Evolutionary conservation across 2,797 vertebrate genomes (phyloP), one percentile per base, ranked within the genome.

Genomic region (Sebastes oblongus): DNA sequence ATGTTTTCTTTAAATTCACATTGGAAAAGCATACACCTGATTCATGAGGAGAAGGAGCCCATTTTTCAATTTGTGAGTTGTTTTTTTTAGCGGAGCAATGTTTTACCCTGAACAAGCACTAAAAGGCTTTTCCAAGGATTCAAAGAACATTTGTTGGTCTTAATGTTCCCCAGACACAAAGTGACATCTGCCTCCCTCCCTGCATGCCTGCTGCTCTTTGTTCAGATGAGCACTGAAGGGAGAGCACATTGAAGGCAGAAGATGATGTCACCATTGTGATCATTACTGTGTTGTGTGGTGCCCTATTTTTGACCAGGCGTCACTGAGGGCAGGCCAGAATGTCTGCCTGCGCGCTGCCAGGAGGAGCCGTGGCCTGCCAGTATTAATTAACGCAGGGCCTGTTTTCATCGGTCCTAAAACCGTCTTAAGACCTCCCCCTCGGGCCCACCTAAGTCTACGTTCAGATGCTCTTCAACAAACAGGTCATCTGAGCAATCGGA

Each of bases 251-350:
- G 90, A 91, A 90, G 86, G 90, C 91, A 90, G 46, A 80, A 80
- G 90, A 94, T 96, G 94, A 95, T 93, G 91, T 95, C 93, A 95
- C 94, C 94, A 92, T 93, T 94, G 92, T 94, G 93, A 94, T 94
- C 88, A 94, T 94, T 92, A 91, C 93, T 91, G 91, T 87, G 86
- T 87, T 83, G 88, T 88, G 90, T 80, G 89, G 88, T 95, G 96
- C 93, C 94, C 95, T 96, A 95, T 95, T 96, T 96, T 94, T 95
- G 94, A 96, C 93, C 95, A 92, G 92, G 93, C 91, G 85, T 94
- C 92, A 94, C 90, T 72, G 90, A 94, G 91, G 91, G 92, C 87
- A 93, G 91, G 88, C 92, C 91, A 86, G 80, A 88, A 93, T 91
- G 91, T 93, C 92, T 94, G 93, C 91, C 88, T 90, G 87, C 87